Evolutionary conservation across 1,140 invertebrate genomes (phyloP), one percentile per base, ranked within the genome.

Genomic region (Mya arenaria): DNA sequence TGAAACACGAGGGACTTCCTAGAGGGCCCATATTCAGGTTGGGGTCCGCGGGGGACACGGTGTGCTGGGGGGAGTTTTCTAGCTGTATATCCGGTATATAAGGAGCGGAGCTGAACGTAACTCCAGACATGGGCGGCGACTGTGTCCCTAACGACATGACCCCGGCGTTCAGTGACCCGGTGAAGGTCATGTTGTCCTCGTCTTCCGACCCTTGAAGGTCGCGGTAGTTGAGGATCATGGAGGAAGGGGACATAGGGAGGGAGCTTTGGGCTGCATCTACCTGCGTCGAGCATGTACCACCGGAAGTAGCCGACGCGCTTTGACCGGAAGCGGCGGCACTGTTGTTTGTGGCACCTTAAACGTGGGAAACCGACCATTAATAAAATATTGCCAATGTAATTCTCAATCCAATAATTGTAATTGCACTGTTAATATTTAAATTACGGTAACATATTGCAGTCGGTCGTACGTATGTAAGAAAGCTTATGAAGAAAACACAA

Each of bases 221-320:
- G 0, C 2, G 63, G 48, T 80, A 80, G 66, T 28, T 71, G n/a
- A 80, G 69, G 15, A 80, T 71, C 77, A 80, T 80, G n/a, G n/a
- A n/a, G 37, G 52, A 58, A n/a, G 65, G 77, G 0, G 77, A 80
- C 77, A 80, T 80, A 48, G 74, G 52, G 6, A 41, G 4, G 65
- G 65, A 15, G 77, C 55, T 34, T n/a, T n/a, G n/a, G n/a, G n/a
- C n/a, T n/a, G n/a, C n/a, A n/a, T n/a, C n/a, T n/a, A n/a, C n/a
- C n/a, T n/a, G n/a, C n/a, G n/a, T n/a, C n/a, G n/a, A n/a, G n/a
- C n/a, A n/a, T n/a, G n/a, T n/a, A n/a, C n/a, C n/a, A n/a, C n/a
- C n/a, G n/a, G n/a, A n/a, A n/a, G n/a, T n/a, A n/a, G n/a, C n/a
- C n/a, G n/a, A n/a, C n/a, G n/a, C n/a, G n/a, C n/a, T n/a, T n/a